Base-by-base conservation (phyloP, 1,140 invertebrate species). In the Drosophila kohkoa region DNA sequence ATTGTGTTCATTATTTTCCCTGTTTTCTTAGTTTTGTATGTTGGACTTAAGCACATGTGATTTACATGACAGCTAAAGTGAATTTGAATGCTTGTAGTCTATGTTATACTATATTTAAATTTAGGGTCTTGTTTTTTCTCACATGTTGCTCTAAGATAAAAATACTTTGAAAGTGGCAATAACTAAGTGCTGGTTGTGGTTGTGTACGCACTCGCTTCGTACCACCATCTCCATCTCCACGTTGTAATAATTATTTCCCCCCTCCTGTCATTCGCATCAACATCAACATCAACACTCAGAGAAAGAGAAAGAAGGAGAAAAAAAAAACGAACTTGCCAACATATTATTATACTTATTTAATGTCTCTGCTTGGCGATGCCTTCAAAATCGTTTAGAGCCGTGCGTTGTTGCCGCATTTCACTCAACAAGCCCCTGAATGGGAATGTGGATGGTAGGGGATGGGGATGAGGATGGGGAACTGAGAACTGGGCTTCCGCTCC, bases 351-450 rank as follows among this genome's bases (percentile, higher is more conserved):
- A 77, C 80, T 82, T 74, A 79, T 82, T 86, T 62, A 69, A 76
- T 81, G 67, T 81, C 66, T 72, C 65, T 74, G 74, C 51, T 54
- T 71, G 69, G 49, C 38, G 43, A 20, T 43, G 67, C 59, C 75
- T 78, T 63, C 52, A 82, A 76, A 60, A 71, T 62, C 55, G 66
- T 70, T 77, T 69, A 62, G 72, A 52, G 51, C 51, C 59, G 59
- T 10, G 82, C 79, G 76, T 46, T 54, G 82, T 86, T 86, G 82
- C 83, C 82, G 54, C 75, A 74, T 25, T 86, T 86, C 82, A 79
- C 62, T 25, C 64, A 55, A 49, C 45, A 48, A 71, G 58, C 38
- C 46, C 35, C 54, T 57, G 46, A 28, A 10, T 38, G n/a, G 55
- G 6, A 6, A 38, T 13, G 11, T 11, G 46, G 41, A 13, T 7